These are phyloP conservation scores for Pica pica DNA, from an alignment of 2,113 vertebrate species.

Conservation along the genomic window DNA sequence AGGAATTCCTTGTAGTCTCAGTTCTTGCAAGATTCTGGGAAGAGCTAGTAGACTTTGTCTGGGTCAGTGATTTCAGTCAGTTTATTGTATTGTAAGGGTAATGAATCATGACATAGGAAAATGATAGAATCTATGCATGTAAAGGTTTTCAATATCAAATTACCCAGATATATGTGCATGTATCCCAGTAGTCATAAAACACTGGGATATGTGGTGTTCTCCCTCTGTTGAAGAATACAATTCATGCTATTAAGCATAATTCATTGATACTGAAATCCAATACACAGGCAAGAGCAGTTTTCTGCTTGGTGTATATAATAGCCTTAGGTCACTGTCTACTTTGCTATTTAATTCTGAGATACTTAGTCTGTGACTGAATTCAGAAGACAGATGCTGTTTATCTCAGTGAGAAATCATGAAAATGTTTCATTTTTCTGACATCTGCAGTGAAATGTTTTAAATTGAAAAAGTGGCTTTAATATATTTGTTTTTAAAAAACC, in stretches of 20 bases:
- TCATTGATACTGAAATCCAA: conserved; percentile 7
- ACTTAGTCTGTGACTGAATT: background rate
- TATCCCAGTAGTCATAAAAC: background rate
- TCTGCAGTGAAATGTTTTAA: background rate
- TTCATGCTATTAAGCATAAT: background rate
- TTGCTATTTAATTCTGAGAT: background rate
- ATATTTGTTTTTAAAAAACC: background rate
- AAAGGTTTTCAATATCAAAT: background rate
- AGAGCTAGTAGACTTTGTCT: background rate
- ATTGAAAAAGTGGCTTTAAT: background rate
- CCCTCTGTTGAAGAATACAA: background rate
- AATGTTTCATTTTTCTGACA: background rate
- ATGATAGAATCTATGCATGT: background rate
- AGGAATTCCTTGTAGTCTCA: background rate
- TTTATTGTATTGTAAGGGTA: background rate
- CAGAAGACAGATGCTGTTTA: background rate
- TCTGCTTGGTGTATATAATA: background rate
- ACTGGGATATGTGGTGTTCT: background rate
- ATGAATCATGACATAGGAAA: background rate
- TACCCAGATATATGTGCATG: background rate
- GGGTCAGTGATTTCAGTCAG: background rate
- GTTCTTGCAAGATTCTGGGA: background rate
- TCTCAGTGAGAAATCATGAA: background rate
- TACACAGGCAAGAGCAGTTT: background rate
- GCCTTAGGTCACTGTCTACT: background rate